A percentile compares a stretch with the other conserved stretches of the same genome.
phyloP scores from a whole-genome alignment of 2,888 invertebrate species.

The Tetranychus truncatus region DNA sequence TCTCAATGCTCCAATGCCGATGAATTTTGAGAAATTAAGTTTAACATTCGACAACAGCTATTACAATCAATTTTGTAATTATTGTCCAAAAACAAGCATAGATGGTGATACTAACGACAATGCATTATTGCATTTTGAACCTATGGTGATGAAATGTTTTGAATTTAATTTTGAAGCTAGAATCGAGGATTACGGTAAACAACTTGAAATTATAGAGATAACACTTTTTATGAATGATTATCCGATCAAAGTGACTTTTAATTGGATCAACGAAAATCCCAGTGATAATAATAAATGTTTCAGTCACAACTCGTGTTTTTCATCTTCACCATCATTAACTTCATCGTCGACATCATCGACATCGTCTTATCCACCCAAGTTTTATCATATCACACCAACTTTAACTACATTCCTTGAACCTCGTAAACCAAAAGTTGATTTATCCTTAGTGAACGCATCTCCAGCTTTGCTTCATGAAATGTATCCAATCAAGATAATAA shows the following conservation, averaged over 20 bases:
- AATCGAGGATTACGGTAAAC: conserved; percentile 1
- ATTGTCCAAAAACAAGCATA: not conserved
- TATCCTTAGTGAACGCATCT: not conserved
- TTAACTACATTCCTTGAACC: not conserved
- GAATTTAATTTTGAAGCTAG: not conserved
- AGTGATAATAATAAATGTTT: not conserved
- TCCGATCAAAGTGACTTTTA: not conserved
- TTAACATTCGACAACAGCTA: not conserved
- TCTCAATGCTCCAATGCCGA: conserved; percentile 8
- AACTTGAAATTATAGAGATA: not conserved
- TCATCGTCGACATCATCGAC: not conserved
- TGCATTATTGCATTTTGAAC: not conserved
- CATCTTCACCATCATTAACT: not conserved
- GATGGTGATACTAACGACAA: not conserved
- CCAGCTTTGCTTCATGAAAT: conserved; percentile 3
- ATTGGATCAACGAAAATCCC: not conserved
- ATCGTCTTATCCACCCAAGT: not conserved
- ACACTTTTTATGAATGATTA: not conserved
- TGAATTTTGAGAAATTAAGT: not conserved
- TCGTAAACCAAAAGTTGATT: not conserved
- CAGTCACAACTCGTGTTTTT: not conserved
- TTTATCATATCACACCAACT: not conserved
- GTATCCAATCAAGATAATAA: not conserved
- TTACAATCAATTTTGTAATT: conserved; percentile 9
- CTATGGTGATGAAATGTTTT: not conserved